Evolutionary conservation across 2,797 vertebrate genomes (phyloP), one percentile per base, ranked within the genome.

Genomic region (Rhodeus uyekii): DNA sequence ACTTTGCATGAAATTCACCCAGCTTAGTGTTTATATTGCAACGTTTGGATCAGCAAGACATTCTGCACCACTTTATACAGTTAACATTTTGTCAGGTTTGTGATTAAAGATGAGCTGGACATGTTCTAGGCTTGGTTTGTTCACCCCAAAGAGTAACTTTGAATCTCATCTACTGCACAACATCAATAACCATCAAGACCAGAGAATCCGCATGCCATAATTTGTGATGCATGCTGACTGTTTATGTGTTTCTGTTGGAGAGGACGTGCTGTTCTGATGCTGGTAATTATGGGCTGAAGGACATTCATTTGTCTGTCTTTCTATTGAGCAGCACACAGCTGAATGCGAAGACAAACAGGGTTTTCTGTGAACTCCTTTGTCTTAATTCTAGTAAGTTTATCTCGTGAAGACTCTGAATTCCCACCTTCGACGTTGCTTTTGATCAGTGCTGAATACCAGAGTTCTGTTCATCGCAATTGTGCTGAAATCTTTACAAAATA

Each of bases 271-370:
- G 84, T 80, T 58, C 84, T 72, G 44, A 50, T 65, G 84, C 36
- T 39, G 82, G 71, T 87, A 84, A 85, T 87, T 87, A 87, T 27
- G 12, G 44, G 27, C 63, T 82, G 82, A 87, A 85, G 71, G 82
- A 82, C 38, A 32, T 76, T 81, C 69, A 81, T 42, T 83, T 78
- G 68, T 75, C 39, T 60, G 32, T 53, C 39, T 46, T 38, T 36
- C 68, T 50, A 63, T 83, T 75, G 83, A 64, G 72, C 77, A 78
- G 68, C 67, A 72, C 32, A 60, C 32, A 13, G 24, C 9, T 50
- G 76, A 67, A 65, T 78, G 32, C 32, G 24, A 67, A 65, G 44
- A 19, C 46, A 38, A 64, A 78, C 22, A 27, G 42, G 24, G 42
- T 63, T 44, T 61, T 16, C 38, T 4, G 16, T 44, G 38, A n/a